Base-by-base conservation (phyloP, 2,888 invertebrate species). In the Psococerastis gibbosa region DNA sequence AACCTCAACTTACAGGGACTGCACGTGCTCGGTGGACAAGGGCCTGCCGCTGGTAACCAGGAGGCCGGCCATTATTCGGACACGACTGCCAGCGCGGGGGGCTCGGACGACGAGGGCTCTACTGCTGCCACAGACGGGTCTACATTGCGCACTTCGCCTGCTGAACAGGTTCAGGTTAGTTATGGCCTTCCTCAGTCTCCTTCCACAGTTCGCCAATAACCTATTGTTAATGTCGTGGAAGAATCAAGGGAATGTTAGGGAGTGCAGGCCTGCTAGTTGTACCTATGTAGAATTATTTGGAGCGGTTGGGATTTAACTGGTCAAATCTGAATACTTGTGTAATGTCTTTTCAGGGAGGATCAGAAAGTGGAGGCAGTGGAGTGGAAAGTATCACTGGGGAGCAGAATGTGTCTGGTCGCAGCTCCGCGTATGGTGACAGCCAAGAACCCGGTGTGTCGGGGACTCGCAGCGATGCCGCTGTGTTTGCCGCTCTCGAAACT, bases 111-210 rank as follows among this genome's bases (percentile, higher is more conserved):
- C 60, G 94, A 94, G 61, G 92, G 84, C 43, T 91, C 89, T 50
- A 92, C 89, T 27, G 92, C 89, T 6, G 91, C 91, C 1, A 92
- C 89, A 0, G 92, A 92, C 60, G 91, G 91, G 45, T 89, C 88
- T 41, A 91, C 91, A 0, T 67, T 92, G 48, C 75, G 89, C 45
- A 82, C 82, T 2, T 83, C 82, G 0, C 83, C 83, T 2, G 80
- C 80, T 1, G 83, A 84, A 57, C 81, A 79, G 53, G 71, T 68
- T 52, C 38, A 38, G 33, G 33, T 33, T 33, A 15, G 17, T 33
- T 5, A 16, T 17, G 33, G 15, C 17, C 17, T 33, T 33, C 17
- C 9, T 31, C 9, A 31, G 31, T 42, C 60, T 54, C 18, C 16
- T 54, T 55, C 15, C 9, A 11, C 13, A 35, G 15, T 11, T 11